Evolutionary conservation across 2,113 vertebrate species (phyloP).

Genomic region (Agapornis roseicollis): DNA sequence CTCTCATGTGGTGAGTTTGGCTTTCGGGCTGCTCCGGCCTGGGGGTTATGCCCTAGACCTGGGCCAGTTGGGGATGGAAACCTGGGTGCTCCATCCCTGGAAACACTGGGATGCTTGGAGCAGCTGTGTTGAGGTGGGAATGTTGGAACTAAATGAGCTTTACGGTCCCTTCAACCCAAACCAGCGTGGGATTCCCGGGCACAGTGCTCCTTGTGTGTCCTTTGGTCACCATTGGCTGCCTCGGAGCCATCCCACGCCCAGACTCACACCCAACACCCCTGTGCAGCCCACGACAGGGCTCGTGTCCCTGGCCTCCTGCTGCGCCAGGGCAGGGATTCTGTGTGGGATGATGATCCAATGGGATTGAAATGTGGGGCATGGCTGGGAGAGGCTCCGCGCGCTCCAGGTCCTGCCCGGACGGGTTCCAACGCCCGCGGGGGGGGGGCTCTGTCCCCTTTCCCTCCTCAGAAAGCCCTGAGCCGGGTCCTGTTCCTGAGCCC

Average conservation of each 20-base stretch:
- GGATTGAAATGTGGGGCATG: fast-evolving
- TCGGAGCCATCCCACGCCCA: neutral
- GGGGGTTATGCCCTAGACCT: neutral
- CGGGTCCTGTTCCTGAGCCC: conserved; percentile 86
- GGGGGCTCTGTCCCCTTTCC: neutral
- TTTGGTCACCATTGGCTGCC: fast-evolving
- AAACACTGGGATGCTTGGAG: neutral
- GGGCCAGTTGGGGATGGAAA: fast-evolving
- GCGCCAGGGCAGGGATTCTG: neutral
- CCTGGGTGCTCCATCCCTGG: neutral
- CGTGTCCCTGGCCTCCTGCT: fast-evolving
- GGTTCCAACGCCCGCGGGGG: neutral
- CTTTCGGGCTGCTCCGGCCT: fast-evolving
- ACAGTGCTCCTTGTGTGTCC: fast-evolving
- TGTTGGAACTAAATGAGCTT: neutral
- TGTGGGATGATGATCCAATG: neutral
- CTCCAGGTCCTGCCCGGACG: fast-evolving
- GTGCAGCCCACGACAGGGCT: neutral
- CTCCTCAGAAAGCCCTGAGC: conserved; percentile 80
- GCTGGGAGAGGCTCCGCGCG: neutral
- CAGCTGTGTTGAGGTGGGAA: neutral
- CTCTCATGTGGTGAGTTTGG: conserved; percentile 77
- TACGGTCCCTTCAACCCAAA: neutral
- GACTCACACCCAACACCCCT: neutral
- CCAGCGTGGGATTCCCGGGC: neutral